phyloP scores from a whole-genome alignment of 2,888 invertebrate species.

The Lasioglossum villosulum region DNA sequence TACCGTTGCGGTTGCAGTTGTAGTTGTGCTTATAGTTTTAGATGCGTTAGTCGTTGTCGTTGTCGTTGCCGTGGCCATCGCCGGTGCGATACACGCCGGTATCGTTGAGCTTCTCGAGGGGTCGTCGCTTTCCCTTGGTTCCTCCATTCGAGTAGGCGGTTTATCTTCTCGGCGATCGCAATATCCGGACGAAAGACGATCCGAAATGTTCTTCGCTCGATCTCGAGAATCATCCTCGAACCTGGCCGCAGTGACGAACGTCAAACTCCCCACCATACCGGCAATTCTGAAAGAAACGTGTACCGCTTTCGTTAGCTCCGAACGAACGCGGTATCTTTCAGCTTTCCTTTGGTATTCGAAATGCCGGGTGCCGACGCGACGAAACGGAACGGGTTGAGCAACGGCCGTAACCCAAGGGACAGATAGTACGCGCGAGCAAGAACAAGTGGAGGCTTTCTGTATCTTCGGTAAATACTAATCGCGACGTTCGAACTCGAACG shows the following conservation, averaged over 20 bases:
- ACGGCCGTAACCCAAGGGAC: too few relatives aligned
- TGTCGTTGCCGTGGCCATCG: background rate
- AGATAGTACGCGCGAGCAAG: too few relatives aligned
- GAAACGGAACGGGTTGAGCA: background rate
- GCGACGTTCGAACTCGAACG: background rate
- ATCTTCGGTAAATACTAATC: background rate
- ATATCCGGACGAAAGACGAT: slow-evolving; percentile 8
- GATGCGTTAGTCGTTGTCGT: background rate
- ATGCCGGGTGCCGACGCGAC: background rate
- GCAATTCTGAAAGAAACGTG: slow-evolving; percentile 58
- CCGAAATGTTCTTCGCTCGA: background rate
- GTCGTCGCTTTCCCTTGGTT: background rate
- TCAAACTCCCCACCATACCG: slow-evolving; percentile 54
- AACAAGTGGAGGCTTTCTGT: background rate
- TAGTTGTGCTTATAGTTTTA: background rate
- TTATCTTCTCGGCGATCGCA: background rate
- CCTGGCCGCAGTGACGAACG: slow-evolving; percentile 28
- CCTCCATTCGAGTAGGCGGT: background rate
- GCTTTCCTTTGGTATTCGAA: too few relatives aligned
- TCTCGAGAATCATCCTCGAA: slow-evolving; percentile 38
- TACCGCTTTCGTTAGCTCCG: slow-evolving; percentile 7
- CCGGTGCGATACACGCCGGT: background rate
- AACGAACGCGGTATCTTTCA: too few relatives aligned
- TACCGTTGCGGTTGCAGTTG: background rate
- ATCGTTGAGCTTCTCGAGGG: background rate